These are phyloP conservation scores for Eretmochelys imbricata DNA, from an alignment of 2,113 vertebrate genomes.

Conservation along the genomic window DNA sequence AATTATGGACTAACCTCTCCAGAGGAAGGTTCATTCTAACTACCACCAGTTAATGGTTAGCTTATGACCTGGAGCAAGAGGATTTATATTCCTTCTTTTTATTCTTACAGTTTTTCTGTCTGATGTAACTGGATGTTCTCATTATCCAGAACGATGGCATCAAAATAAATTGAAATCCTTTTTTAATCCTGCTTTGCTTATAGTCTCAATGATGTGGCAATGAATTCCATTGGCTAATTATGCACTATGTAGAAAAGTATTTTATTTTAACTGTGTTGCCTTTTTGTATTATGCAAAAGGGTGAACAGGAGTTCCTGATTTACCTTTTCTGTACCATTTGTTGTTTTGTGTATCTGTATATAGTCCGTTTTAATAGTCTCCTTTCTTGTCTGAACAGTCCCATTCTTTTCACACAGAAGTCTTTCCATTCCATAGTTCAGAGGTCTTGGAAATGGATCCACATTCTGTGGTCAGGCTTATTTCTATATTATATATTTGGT, in stretches of 20 bases:
- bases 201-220: not conserved
- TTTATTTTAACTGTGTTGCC: not conserved
- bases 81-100: not conserved
- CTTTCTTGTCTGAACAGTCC: not conserved
- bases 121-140: not conserved
- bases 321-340: not conserved
- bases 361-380: not conserved
- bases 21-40: not conserved
- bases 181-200: not conserved
- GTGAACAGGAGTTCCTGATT: not conserved
- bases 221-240: not conserved
- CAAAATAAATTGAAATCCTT: not conserved
- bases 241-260: not conserved
- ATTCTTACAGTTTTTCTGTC: not conserved
- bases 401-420: not conserved
- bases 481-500: not conserved
- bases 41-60: not conserved
- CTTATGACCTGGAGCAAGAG: not conserved
- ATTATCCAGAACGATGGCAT: not conserved
- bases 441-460: not conserved
- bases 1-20: not conserved
- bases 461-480: not conserved
- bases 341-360: not conserved
- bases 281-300: not conserved
- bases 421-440: not conserved